Percentiles rank a stretch among this genome's conserved stretches.
Conservation (phyloP, 2,888 invertebrate species). For the Eurytoma californica region DNA sequence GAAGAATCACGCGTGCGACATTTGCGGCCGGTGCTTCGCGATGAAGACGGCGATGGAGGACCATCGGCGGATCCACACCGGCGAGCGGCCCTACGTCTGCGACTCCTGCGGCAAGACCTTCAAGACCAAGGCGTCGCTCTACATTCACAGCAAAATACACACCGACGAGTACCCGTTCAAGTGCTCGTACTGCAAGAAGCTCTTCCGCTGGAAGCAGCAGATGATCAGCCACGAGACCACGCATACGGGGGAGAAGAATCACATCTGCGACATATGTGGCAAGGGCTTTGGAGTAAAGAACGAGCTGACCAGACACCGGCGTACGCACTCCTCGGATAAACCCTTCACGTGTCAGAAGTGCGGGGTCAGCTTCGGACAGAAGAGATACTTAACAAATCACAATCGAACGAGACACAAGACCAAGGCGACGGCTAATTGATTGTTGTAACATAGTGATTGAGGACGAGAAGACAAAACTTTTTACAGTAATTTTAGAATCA, state of each 20-base stretch:
- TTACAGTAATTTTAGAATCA: too few species aligned
- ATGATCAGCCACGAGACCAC: conserved; percentile 75
- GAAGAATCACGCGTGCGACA: conserved; percentile 76
- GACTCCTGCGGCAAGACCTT: conserved; percentile 76
- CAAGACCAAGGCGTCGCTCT: conserved; percentile 75
- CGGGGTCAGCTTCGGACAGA: conserved; percentile 76
- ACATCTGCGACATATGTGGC: conserved; percentile 76
- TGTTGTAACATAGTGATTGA: neutral
- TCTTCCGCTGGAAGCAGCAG: conserved; percentile 76
- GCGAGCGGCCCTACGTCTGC: conserved; percentile 75
- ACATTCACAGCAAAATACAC: conserved; percentile 73
- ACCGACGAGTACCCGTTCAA: conserved; percentile 65
- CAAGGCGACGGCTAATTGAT: conserved; percentile 1
- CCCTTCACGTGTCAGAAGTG: conserved; percentile 76
- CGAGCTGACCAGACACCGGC: conserved; percentile 77
- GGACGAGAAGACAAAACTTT: neutral
- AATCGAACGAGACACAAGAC: conserved; percentile 59
- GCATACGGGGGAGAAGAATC: conserved; percentile 75
- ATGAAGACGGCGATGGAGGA: conserved; percentile 76
- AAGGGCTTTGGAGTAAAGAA: conserved; percentile 76
- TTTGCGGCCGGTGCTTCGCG: conserved; percentile 76
- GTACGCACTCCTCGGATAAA: conserved; percentile 76
- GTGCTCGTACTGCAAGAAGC: conserved; percentile 70
- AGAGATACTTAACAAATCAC: conserved; percentile 77
- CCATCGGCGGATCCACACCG: conserved; percentile 74